Evolutionary conservation across 30 jellyfish, hydroid and myxozoan species (phyloP).

Genomic region (Hydractinia echinata): DNA sequence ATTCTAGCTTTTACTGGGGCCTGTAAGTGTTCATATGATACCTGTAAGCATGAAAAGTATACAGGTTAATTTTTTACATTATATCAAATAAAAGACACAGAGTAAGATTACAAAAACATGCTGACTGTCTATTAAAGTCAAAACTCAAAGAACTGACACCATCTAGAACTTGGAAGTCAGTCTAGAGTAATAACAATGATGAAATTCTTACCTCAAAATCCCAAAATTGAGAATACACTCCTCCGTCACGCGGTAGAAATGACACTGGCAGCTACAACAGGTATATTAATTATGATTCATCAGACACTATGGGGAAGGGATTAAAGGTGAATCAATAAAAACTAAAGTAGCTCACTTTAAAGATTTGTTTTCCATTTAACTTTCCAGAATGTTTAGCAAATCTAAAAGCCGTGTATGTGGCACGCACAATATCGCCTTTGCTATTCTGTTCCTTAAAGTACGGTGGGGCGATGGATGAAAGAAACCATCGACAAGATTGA

Average conservation of each 20-base stretch:
- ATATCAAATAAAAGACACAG: too few relatives aligned
- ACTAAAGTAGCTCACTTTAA: not conserved
- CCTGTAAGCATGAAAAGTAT: not conserved
- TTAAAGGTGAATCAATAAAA: not conserved
- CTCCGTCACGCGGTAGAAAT: conserved; percentile 77
- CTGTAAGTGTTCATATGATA: conserved; percentile 13
- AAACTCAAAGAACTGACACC: too few relatives aligned
- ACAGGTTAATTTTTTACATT: not conserved
- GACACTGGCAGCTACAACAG: conserved; percentile 57
- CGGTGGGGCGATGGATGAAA: conserved; percentile 90
- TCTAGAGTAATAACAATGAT: not conserved
- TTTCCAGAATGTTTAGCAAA: conserved; percentile 59
- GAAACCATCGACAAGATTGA: conserved; percentile 60
- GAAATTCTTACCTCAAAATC: conserved; percentile 73
- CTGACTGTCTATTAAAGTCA: too few relatives aligned
- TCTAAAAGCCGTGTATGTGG: conserved; percentile 77
- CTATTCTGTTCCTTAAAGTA: conserved; percentile 64
- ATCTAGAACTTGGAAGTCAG: too few relatives aligned
- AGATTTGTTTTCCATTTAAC: conserved; percentile 47
- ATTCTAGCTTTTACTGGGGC: conserved; percentile 9
- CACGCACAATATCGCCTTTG: conserved; percentile 67
- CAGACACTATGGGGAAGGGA: not conserved
- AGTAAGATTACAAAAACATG: too few relatives aligned
- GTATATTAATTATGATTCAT: not conserved
- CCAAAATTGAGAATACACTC: conserved; percentile 94